Percentiles rank a stretch among this genome's conserved stretches.
These are phyloP conservation scores for Cyrtodaria siliqua DNA, from an alignment of 2,888 invertebrate species.

Conservation along the genomic window DNA sequence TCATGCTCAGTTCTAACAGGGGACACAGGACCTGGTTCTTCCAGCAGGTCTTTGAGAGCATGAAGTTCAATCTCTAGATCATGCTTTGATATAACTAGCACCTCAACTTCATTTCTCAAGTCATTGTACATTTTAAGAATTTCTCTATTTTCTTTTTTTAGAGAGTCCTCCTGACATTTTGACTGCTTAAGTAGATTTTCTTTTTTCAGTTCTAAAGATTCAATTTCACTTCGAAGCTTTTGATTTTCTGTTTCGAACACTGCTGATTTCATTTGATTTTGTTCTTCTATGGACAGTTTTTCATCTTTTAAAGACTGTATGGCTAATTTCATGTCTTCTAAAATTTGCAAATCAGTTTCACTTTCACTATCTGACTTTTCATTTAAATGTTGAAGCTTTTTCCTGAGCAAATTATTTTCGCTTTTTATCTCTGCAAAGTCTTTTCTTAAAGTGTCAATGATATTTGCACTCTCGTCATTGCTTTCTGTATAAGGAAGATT, in stretches of 20 bases:
- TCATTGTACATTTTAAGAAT: conserved; percentile 64
- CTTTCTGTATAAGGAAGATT: too few species aligned
- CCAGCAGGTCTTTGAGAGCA: conserved; percentile 51
- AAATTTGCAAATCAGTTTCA: conserved; percentile 46
- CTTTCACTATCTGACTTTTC: conserved; percentile 35
- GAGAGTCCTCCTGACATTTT: conserved; percentile 49
- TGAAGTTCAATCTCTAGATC: conserved; percentile 55
- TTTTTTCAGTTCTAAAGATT: conserved; percentile 44
- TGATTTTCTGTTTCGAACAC: conserved; percentile 47
- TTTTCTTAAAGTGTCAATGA: neutral
- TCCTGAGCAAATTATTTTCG: conserved; percentile 24
- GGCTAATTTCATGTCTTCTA: conserved; percentile 50
- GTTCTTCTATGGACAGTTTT: conserved; percentile 35
- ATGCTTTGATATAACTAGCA: conserved; percentile 59
- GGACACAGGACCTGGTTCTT: conserved; percentile 13
- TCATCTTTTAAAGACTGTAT: conserved; percentile 39
- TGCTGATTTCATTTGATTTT: conserved; percentile 23
- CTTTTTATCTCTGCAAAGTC: conserved; percentile 21
- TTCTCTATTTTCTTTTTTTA: conserved; percentile 60
- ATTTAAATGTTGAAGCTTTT: conserved; percentile 27
- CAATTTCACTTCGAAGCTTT: conserved; percentile 43
- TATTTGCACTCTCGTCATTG: neutral
- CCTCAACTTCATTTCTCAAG: conserved; percentile 61
- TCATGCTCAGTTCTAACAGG: conserved; percentile 27
- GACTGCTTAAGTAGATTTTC: conserved; percentile 37